A percentile compares a stretch with the other conserved stretches of the same genome.
phyloP scores from a whole-genome alignment of 2,113 vertebrate genomes.

The Neogobius melanostomus region DNA sequence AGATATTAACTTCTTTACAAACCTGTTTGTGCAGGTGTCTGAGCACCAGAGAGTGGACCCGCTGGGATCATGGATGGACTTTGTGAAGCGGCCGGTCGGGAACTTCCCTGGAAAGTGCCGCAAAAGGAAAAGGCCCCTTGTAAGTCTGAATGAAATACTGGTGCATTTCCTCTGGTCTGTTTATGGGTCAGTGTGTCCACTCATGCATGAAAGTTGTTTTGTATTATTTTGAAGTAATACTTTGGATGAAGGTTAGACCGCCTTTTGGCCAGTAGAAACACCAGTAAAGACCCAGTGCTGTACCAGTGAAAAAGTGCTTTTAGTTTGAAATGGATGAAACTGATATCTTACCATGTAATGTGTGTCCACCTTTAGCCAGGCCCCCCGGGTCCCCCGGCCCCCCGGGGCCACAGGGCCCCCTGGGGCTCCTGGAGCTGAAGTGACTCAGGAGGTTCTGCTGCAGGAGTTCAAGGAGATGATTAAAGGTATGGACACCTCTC shows the following conservation, averaged over 20 bases:
- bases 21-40: conserved; percentile 65
- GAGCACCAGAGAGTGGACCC: conserved; percentile 86
- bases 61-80: conserved; percentile 90
- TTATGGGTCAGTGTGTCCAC: too few relatives aligned
- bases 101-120: conserved; percentile 81
- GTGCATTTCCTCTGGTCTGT: too few relatives aligned
- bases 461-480: conserved; percentile 90
- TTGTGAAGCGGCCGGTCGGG: conserved; percentile 86
- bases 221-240: too few relatives aligned
- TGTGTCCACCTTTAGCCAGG: conserved; percentile 73
- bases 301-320: too few relatives aligned
- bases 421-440: conserved; percentile 81
- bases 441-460: conserved; percentile 86
- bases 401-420: conserved; percentile 84
- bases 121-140: conserved; percentile 84
- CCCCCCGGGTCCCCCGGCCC: conserved; percentile 87
- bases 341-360: conserved; percentile 1
- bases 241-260: too few relatives aligned
- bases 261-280: too few relatives aligned
- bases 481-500: conserved; percentile 79
- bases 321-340: not conserved
- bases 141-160: conserved; percentile 53
- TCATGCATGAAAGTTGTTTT: too few relatives aligned
- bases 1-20: not conserved
- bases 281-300: too few relatives aligned